These are phyloP conservation scores for Desoria tigrina DNA, from an alignment of 2,888 invertebrate species.

Conservation along the genomic window DNA sequence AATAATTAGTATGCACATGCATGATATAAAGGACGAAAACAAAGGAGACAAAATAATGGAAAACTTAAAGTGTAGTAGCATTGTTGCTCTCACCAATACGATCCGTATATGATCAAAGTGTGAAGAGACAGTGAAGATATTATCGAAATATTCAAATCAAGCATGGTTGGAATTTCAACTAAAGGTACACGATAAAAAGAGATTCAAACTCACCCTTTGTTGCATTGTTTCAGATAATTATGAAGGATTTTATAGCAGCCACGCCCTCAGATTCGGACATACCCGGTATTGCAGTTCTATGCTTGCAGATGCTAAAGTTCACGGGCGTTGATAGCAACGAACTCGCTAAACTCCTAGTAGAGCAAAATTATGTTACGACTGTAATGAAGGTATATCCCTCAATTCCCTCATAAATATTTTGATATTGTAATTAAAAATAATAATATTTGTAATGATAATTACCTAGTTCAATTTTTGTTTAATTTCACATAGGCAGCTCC, in stretches of 20 bases:
- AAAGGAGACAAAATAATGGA: no score
- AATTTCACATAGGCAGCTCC: slow-evolving; percentile 7
- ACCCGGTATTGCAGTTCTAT: slow-evolving; percentile 18
- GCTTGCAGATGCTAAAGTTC: slow-evolving; percentile 29
- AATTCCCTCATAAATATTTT: slow-evolving; percentile 3
- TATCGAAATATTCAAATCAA: no score
- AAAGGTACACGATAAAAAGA: no score
- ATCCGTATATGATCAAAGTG: no score
- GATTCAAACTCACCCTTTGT: no score
- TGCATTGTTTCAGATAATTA: not conserved
- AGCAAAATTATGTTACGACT: slow-evolving; percentile 39
- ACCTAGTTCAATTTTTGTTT: not conserved
- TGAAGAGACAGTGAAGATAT: no score
- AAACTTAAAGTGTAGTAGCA: no score
- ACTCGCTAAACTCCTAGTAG: slow-evolving; percentile 28
- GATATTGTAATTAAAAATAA: not conserved
- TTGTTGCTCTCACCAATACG: no score
- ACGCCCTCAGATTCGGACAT: slow-evolving; percentile 26
- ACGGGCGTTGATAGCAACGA: slow-evolving; percentile 20
- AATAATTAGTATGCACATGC: no score
- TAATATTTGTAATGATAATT: not conserved
- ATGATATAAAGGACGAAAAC: no score
- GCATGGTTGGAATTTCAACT: no score
- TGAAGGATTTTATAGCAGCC: slow-evolving; percentile 13
- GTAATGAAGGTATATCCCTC: slow-evolving; percentile 39